Conservation (phyloP, 1,140 invertebrate genomes). For the Cylas formicarius region DNA sequence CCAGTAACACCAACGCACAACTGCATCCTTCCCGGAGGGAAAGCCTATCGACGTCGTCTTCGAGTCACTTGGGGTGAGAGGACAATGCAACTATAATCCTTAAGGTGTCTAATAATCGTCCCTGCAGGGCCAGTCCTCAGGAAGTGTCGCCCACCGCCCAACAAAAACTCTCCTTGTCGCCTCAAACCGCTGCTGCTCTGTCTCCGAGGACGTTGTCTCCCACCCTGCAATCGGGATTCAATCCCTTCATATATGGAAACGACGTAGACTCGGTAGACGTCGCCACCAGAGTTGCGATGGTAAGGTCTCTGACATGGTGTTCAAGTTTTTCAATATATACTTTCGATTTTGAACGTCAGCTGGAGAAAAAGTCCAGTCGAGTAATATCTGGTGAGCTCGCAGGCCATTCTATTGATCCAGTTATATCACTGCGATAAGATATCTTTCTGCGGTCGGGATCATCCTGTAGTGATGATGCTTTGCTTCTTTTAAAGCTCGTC, state of each 20-base stretch:
- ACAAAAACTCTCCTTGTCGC: constrained; percentile 38
- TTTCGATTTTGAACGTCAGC: too few species aligned
- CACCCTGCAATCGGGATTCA: constrained; percentile 46
- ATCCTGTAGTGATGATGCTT: too few species aligned
- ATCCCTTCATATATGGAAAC: constrained; percentile 90
- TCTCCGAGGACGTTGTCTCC: constrained; percentile 21
- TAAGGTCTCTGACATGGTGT: constrained; percentile 40
- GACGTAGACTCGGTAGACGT: constrained; percentile 98
- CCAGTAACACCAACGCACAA: constrained; percentile 47
- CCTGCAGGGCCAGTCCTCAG: constrained; percentile 2
- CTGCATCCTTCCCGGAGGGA: constrained; percentile 61
- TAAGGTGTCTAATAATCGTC: neutral
- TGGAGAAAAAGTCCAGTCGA: too few species aligned
- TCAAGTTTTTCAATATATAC: too few species aligned
- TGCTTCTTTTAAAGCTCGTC: too few species aligned
- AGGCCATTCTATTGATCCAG: too few species aligned
- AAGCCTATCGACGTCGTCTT: constrained; percentile 45
- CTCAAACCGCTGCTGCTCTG: constrained; percentile 27
- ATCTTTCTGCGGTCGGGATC: too few species aligned
- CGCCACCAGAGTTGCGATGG: constrained; percentile 98
- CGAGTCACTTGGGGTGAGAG: constrained; percentile 45
- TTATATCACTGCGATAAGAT: too few species aligned
- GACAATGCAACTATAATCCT: neutral
- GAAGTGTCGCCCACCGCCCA: constrained; percentile 30
- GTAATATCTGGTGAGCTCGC: too few species aligned